phyloP scores from a whole-genome alignment of 2,888 invertebrate genomes.

The Drosophila robusta region DNA sequence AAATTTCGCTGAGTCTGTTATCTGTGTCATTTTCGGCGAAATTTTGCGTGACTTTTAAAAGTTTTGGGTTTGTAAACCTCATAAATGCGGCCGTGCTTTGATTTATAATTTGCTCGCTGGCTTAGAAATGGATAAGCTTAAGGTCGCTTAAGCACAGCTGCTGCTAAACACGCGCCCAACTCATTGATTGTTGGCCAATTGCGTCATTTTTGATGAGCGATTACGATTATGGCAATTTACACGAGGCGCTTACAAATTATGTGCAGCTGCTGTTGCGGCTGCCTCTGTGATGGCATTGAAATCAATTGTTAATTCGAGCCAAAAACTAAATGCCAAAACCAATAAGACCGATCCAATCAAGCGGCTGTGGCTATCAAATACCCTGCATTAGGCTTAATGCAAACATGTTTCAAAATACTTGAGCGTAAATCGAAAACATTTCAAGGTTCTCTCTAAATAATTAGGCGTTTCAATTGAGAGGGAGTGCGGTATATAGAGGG shows the following conservation, averaged over 20 bases:
- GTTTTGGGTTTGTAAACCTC: constrained; percentile 7
- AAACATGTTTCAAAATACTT: constrained; percentile 2
- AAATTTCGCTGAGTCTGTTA: constrained; percentile 40
- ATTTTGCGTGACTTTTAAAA: constrained; percentile 52
- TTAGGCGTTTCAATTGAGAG: not conserved
- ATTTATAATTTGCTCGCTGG: constrained; percentile 26
- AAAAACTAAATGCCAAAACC: constrained; percentile 35
- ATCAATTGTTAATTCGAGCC: constrained; percentile 35
- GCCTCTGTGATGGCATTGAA: constrained; percentile 62
- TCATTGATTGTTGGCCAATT: constrained; percentile 48
- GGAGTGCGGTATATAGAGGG: not conserved
- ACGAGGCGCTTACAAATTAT: constrained; percentile 56
- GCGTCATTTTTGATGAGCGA: constrained; percentile 49
- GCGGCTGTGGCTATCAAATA: constrained; percentile 3
- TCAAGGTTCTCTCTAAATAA: constrained; percentile 18
- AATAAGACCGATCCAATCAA: constrained; percentile 23
- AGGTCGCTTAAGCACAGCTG: constrained; percentile 22
- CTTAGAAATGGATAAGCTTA: constrained; percentile 33
- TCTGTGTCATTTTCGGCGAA: constrained; percentile 52
- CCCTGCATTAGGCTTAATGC: constrained; percentile 19
- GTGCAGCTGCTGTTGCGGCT: constrained; percentile 37
- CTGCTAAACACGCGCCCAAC: constrained; percentile 36
- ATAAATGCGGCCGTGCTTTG: constrained; percentile 28
- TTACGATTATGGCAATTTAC: constrained; percentile 63
- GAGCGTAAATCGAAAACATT: not conserved